Base-by-base conservation (phyloP, 2,888 invertebrate species). In the Calameuta idolon region DNA sequence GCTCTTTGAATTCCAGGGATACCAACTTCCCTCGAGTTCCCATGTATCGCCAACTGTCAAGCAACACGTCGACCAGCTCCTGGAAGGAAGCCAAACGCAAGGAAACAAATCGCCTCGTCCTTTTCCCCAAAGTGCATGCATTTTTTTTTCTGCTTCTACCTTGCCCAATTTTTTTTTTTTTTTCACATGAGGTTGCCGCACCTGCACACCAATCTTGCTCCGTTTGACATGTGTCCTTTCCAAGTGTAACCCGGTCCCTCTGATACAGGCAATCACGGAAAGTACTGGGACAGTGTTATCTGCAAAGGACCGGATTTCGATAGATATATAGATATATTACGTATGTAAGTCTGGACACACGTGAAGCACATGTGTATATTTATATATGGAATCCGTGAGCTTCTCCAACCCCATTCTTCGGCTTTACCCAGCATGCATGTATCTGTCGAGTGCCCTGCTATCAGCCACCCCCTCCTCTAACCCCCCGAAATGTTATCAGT, bases 401-500 rank as follows among this genome's bases (percentile, higher is more conserved):
- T 9, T 55, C 5, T 55, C 55, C 5, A 55, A 23, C 23, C 23
- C 55, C 55, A 55, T 55, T 55, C 9, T 55, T 55, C 55, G 0
- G 23, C 55, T 23, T 55, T 15, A 4, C 23, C 55, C 55, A 23
- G 55, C 55, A 55, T 55, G 9, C 55, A 55, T 55, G 15, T 23
- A 23, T 55, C 23, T 55, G 23, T 55, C 15, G 23, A 23, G 9
- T 2, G 23, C 23, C 9, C 55, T 23, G 55, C 5, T 55, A 55
- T 23, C 15, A 9, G 55, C 9, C 31, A 30, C 31, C 71, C 69
- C 55, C 79, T 74, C 31, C 15, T 23, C 75, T 75, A 69, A 68
- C 74, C 76, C 69, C 33, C 3, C 76, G 69, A 69, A 75, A 68
- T 74, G 76, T 78, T 55, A 55, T 23, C 23, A 55, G 23, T 23